Base-by-base conservation (phyloP, 2,113 vertebrate species). In the Circaetus gallicus region DNA sequence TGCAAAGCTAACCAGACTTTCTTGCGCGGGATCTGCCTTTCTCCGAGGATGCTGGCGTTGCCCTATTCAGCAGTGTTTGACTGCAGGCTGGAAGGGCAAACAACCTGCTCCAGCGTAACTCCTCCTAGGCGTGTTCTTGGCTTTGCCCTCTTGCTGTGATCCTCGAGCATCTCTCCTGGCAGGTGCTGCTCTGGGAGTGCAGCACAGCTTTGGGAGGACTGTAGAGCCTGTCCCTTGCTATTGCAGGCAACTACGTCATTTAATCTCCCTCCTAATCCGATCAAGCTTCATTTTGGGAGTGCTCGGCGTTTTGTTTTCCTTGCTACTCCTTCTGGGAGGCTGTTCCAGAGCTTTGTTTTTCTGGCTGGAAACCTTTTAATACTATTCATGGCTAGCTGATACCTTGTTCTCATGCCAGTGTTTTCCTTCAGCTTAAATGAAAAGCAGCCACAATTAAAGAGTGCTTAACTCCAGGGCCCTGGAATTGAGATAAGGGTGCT, bases 351-450 rank as follows among this genome's bases (percentile, higher is more conserved):
- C 82, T 91, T 93, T 96, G 93, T 96, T 97, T 96, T 97, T 92
- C 78, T 95, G 92, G 84, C 87, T 96, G 82, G 62, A 91, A 96
- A 80, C 73, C 53, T 77, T 88, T 82, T 90, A 90, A 62, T 0
- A 7, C 40, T 93, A 20, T 74, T 94, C 34, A 5, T 79, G 62
- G 90, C 74, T 86, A 90, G 85, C 71, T 88, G 96, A 94, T 96
- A 80, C 92, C 95, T 96, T 96, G 93, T 96, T 93, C 93, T 96
- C 34, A 5, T 92, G 96, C 95, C 96, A 96, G 74, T 94, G 93
- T 93, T 96, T 96, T 86, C 82, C 90, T 93, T 91, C 82, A 82
- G 93, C 58, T 87, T 87, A 94, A 91, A 91, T 72, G 76, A 87
- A 95, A 90, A 89, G 84, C 81, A 86, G 73, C 61, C 84, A 86